Percentiles rank a stretch among this genome's conserved stretches.
Evolutionary conservation across 2,888 invertebrate species (phyloP).

Genomic region (Arrhopalites spinosus): DNA sequence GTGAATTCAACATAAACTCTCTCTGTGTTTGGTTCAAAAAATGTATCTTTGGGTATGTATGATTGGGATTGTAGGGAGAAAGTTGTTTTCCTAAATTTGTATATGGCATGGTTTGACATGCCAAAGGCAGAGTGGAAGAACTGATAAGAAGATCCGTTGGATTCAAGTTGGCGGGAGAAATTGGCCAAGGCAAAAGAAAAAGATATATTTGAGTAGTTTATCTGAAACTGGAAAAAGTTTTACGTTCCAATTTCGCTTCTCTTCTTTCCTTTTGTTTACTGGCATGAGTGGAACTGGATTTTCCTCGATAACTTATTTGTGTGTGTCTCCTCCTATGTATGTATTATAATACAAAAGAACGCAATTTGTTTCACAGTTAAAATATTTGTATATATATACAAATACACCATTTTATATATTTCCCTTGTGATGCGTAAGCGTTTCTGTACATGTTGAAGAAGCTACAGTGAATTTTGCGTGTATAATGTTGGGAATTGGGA

Average conservation of each 20-base stretch:
- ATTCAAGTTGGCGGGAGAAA: constrained; percentile 12
- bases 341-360: background rate
- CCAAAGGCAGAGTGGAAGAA: constrained; percentile 19
- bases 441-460: background rate
- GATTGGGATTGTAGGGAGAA: background rate
- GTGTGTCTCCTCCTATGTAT: background rate
- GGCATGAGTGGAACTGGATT: constrained; percentile 6
- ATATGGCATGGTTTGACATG: constrained; percentile 20
- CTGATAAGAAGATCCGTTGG: constrained; percentile 3
- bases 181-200: constrained; percentile 1
- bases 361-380: too few relatives aligned
- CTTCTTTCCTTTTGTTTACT: background rate
- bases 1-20: background rate
- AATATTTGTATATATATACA: too few relatives aligned
- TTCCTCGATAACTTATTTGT: background rate
- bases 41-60: too few relatives aligned
- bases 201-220: constrained; percentile 7
- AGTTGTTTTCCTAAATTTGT: constrained; percentile 26
- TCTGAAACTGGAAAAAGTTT: constrained; percentile 6
- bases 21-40: background rate
- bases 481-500: too few relatives aligned
- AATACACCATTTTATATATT: too few relatives aligned
- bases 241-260: background rate
- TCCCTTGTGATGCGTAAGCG: background rate
- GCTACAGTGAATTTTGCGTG: too few relatives aligned